Evolutionary conservation across 2,113 vertebrate genomes (phyloP), one percentile per base, ranked within the genome.

Genomic region (Sinocyclocheilus maitianheensis): DNA sequence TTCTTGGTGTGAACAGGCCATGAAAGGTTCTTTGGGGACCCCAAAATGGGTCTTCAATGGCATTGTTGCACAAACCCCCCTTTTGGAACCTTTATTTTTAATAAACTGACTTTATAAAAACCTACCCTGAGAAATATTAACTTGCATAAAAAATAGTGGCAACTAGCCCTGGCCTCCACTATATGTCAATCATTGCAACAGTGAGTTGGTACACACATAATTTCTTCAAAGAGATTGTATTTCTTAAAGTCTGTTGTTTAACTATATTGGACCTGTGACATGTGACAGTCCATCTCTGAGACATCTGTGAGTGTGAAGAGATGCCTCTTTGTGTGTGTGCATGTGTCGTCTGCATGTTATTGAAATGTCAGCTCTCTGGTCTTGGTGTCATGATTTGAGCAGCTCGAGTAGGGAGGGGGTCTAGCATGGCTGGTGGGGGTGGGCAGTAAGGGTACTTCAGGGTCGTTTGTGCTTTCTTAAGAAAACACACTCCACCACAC

Each of bases 261-360:
- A 60, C 2, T 78, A 51, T 78, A 79, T 43, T n/a, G 37, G 58
- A 24, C 34, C 11, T 43, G 55, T 63, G 77, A 60, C 77, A 80
- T 16, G 55, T 63, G 77, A 63, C 20, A 16, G 22, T 60, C 7
- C 22, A n/a, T 78, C 30, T 63, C 77, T 58, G 71, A 63, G 71
- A 84, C 46, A 2, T 22, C 71, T 76, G 30, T 60, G 55, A 60
- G 71, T 24, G 11, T 20, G 22, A 43, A 71, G 51, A 84, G 67
- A 75, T 16, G 74, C 16, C 72, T 76, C 69, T 58, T 12, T 62
- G 74, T 63, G 83, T 63, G 40, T 46, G 43, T 75, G 74, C 24
- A 37, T 81, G 53, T 86, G 67, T 43, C 58, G 37, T 81, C 53
- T 86, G 34, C 8, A 30, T 81, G 77, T 74, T 60, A 86, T 81